Percentiles rank a stretch among this genome's conserved stretches.
Conservation (phyloP, 2,888 invertebrate genomes). For the Erebia aethiops region DNA sequence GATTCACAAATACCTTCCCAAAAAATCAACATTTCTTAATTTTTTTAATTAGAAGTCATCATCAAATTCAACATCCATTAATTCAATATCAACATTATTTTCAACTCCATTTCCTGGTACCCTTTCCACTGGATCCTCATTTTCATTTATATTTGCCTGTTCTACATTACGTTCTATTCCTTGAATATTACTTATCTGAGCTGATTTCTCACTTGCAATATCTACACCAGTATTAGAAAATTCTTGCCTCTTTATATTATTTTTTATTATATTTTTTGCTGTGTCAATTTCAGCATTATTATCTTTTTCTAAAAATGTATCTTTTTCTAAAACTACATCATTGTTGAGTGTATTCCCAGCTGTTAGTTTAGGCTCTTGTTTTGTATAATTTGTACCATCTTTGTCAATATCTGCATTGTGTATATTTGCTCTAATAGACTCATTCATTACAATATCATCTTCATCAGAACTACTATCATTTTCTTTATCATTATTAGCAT, state of each 20-base stretch:
- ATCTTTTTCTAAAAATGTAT: constrained; percentile 14
- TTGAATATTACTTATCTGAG: not conserved
- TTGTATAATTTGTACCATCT: constrained; percentile 15
- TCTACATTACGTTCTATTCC: no score
- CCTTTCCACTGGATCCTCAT: not conserved
- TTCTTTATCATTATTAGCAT: not conserved
- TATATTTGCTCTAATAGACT: constrained; percentile 44
- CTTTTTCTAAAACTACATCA: not conserved
- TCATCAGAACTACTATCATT: not conserved
- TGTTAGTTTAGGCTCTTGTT: constrained; percentile 7
- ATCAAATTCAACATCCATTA: constrained; percentile 73
- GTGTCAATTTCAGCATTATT: constrained; percentile 4
- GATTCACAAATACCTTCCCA: no score
- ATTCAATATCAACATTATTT: constrained; percentile 45
- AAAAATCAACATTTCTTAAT: not conserved
- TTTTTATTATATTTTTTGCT: constrained; percentile 10
- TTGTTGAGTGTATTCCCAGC: constrained; percentile 8
- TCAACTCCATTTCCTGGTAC: constrained; percentile 25
- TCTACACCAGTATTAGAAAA: constrained; percentile 14
- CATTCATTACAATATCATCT: constrained; percentile 34
- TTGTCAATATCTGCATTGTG: constrained; percentile 31
- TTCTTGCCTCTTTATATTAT: not conserved
- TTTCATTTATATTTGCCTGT: constrained; percentile 15
- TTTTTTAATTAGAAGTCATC: constrained; percentile 59
- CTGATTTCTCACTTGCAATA: not conserved